A percentile compares a stretch with the other conserved stretches of the same genome.
These are phyloP conservation scores for Myoxocephalus aenaeus DNA, from an alignment of 2,797 vertebrate genomes.

Conservation along the genomic window DNA sequence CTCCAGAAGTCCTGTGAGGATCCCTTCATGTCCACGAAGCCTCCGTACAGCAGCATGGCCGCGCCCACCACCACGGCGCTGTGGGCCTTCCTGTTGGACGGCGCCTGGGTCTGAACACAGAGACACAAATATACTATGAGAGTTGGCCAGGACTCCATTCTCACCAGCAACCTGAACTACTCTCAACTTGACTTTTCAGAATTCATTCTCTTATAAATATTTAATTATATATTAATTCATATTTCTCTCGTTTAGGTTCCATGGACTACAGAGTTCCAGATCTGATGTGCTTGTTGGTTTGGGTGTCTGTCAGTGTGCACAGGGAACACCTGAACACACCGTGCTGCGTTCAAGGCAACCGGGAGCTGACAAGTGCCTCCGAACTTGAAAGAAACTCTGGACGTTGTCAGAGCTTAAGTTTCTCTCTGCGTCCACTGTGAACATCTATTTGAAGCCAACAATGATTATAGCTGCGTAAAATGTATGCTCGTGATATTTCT, in stretches of 20 bases:
- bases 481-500: background rate
- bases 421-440: background rate
- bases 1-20: constrained; percentile 90
- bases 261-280: background rate
- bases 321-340: background rate
- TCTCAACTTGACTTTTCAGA: background rate
- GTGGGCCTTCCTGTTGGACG: constrained; percentile 90
- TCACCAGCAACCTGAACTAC: background rate
- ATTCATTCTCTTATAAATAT: background rate
- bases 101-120: constrained; percentile 69
- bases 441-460: background rate
- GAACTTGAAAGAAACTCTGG: background rate
- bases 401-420: background rate
- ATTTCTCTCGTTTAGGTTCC: background rate
- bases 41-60: constrained; percentile 89
- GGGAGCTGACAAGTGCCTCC: background rate
- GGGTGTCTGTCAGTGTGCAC: no score
- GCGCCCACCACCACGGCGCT: constrained; percentile 85
- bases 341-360: background rate
- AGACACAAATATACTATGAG: background rate
- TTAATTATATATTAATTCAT: no score
- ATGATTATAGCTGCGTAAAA: background rate
- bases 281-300: background rate
- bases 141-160: background rate
- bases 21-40: constrained; percentile 88